Evolutionary conservation across 1,140 invertebrate species (phyloP).

Genomic region (Drosophila oshimai): DNA sequence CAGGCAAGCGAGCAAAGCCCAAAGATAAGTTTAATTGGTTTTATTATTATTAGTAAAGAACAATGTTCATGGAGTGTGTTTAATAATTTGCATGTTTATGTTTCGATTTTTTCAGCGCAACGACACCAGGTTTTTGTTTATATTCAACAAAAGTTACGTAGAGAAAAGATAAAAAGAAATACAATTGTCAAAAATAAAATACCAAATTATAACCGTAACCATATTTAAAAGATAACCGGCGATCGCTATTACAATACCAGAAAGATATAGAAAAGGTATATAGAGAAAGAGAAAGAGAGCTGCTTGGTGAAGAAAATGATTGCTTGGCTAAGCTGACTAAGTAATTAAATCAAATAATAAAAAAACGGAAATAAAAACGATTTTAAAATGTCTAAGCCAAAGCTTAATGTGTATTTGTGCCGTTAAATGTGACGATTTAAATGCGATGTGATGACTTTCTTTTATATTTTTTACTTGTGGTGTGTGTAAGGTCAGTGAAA

Average conservation of each 20-base stretch:
- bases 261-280: slow-evolving; percentile 30
- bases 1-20: slow-evolving; percentile 76
- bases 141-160: slow-evolving; percentile 48
- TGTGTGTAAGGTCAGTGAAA: slow-evolving; percentile 12
- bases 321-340: slow-evolving; percentile 64
- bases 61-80: slow-evolving; percentile 44
- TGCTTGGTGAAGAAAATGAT: slow-evolving; percentile 42
- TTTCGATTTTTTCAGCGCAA: slow-evolving; percentile 66
- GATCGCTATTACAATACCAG: slow-evolving; percentile 46
- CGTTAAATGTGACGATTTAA: slow-evolving; percentile 28
- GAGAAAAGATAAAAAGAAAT: slow-evolving; percentile 74
- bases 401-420: slow-evolving; percentile 53
- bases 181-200: slow-evolving; percentile 79
- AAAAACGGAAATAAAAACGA: slow-evolving; percentile 21
- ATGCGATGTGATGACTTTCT: slow-evolving; percentile 48
- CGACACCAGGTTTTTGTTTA: slow-evolving; percentile 68
- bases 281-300: slow-evolving; percentile 38
- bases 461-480: slow-evolving; percentile 31
- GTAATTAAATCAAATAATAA: slow-evolving; percentile 22
- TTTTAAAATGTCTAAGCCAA: slow-evolving; percentile 52
- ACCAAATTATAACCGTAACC: slow-evolving; percentile 68
- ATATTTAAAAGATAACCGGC: slow-evolving; percentile 53
- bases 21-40: slow-evolving; percentile 42
- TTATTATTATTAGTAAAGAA: slow-evolving; percentile 44
- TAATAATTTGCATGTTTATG: slow-evolving; percentile 49